Evolutionary conservation across 2,888 invertebrate genomes (phyloP), one percentile per base, ranked within the genome.

Genomic region (Cataglyphis livida): DNA sequence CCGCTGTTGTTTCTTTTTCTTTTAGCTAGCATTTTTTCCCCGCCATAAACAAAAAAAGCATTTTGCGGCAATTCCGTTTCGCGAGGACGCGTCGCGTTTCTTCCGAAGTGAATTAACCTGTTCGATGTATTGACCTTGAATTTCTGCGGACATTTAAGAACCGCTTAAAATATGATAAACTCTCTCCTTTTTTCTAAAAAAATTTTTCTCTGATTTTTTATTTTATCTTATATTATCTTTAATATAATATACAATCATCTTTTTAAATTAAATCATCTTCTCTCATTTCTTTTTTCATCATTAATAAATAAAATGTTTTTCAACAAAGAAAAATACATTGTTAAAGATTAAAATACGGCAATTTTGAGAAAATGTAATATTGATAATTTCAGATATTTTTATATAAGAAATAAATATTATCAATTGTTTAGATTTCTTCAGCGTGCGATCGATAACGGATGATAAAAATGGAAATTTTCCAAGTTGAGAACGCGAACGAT

Each of bases 401-500:
- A 35, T 15, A 35, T 9, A 3, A 21, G 3, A 3, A n/a, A 41
- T 25, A 5, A 59, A 25, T 48, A 18, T 62, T 62, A 15, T 3
- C 44, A 15, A 12, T n/a, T 54, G 38, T 41, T 70, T 65, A 28
- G 15, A 9, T 21, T 41, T 7, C 25, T 62, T 10, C 5, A 4
- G 12, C 28, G 15, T 51, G 28, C 79, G 76, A 68, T 78, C 51
- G 54, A 51, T 79, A 51, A 61, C n/a, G 62, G 62, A 4, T 35
- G 75, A 83, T 82, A 86, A 87, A 87, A 85, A 83, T 89, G 82
- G 70, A 82, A 71, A 71, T 82, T 83, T 44, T 85, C 68, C 51
- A 82, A 78, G 32, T 82, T 87, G n/a, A 65, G 61, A 83, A 73
- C 57, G 62, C 44, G 73, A 75, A 54, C 10, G 66, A 15, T 71